Conservation (phyloP, 2,888 invertebrate genomes). For the Plebejus argus region DNA sequence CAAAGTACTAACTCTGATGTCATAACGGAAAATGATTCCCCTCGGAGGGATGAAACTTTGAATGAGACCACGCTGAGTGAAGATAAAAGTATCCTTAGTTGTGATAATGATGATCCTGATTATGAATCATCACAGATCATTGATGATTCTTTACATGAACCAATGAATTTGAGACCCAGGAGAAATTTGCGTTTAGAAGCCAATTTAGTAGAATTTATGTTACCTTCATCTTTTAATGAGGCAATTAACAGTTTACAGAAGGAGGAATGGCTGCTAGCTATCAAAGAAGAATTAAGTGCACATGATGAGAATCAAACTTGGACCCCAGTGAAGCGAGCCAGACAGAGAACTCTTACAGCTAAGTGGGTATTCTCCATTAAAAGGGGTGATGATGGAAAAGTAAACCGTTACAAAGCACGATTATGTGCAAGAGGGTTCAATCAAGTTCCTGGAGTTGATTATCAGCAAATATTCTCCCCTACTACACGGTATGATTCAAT, state of each 20-base stretch:
- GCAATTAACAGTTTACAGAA: constrained; percentile 41
- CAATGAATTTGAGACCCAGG: constrained; percentile 43
- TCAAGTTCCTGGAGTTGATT: constrained; percentile 41
- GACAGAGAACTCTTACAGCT: constrained; percentile 22
- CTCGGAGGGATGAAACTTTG: background rate
- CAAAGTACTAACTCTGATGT: constrained; percentile 19
- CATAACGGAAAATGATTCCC: background rate
- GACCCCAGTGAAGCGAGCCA: background rate
- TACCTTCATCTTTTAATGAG: constrained; percentile 44
- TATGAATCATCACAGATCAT: constrained; percentile 44
- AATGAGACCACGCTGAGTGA: background rate
- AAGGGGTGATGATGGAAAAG: constrained; percentile 34
- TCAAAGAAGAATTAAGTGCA: constrained; percentile 1
- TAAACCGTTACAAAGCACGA: constrained; percentile 38
- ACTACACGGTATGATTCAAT: constrained; percentile 42
- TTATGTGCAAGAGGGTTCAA: constrained; percentile 40
- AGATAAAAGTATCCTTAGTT: constrained; percentile 13
- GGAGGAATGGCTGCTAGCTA: constrained; percentile 37
- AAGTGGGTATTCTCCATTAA: constrained; percentile 42
- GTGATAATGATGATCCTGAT: constrained; percentile 37
- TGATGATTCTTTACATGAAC: constrained; percentile 28
- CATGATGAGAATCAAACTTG: constrained; percentile 26
- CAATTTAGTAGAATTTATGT: constrained; percentile 37
- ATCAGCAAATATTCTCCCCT: constrained; percentile 39
- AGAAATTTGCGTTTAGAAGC: constrained; percentile 35